Evolutionary conservation across 2,113 vertebrate species (phyloP).

Genomic region (Turdus rufiventris): DNA sequence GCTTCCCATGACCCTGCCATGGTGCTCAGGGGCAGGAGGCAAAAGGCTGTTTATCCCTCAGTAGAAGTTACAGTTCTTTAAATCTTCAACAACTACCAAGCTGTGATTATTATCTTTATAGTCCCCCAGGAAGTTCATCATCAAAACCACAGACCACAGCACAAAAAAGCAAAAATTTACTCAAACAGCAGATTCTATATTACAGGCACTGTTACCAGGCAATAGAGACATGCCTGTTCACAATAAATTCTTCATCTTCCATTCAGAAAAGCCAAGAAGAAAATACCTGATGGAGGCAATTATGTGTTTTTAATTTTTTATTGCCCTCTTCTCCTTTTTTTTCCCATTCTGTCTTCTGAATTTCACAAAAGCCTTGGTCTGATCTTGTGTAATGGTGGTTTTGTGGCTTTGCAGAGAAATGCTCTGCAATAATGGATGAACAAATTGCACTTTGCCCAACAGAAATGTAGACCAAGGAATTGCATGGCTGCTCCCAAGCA

Average conservation of each 20-base stretch:
- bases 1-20: accelerated
- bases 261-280: background rate
- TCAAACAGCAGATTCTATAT: background rate
- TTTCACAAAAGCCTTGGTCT: background rate
- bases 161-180: background rate
- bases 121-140: background rate
- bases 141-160: background rate
- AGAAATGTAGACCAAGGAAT: background rate
- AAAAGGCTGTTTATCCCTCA: background rate
- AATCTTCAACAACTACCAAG: background rate
- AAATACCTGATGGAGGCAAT: background rate
- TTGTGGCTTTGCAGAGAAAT: background rate
- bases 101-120: background rate
- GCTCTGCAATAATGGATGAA: background rate
- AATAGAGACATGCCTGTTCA: background rate
- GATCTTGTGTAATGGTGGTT: background rate
- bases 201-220: background rate
- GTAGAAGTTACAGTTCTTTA: background rate
- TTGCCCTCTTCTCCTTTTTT: background rate
- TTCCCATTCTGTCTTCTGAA: background rate
- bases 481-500: background rate
- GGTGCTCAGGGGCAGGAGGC: background rate
- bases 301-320: background rate
- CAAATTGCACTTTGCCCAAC: background rate
- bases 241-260: background rate